Conservation (phyloP, 1,140 invertebrate species). For the Trichonephila inaurata region DNA sequence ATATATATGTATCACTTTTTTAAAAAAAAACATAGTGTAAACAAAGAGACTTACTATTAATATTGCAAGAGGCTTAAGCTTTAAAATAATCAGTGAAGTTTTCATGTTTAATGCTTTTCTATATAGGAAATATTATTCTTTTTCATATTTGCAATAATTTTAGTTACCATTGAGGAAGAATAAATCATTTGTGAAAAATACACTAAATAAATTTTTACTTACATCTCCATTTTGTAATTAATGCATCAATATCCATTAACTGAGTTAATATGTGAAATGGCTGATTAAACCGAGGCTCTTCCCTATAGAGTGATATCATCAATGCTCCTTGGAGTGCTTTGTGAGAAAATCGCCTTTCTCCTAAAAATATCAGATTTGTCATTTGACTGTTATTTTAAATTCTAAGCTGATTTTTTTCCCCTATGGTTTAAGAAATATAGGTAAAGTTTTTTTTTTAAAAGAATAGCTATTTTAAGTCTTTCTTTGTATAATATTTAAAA, state of each 20-base stretch:
- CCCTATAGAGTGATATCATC: slow-evolving; percentile 98
- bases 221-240: slow-evolving; percentile 99
- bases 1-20: no score
- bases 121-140: no score
- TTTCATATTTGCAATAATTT: neutral
- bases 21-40: no score
- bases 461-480: no score
- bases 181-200: neutral
- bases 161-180: neutral
- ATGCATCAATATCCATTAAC: slow-evolving; percentile 98
- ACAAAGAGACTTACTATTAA: no score
- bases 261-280: slow-evolving; percentile 96
- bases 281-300: slow-evolving; percentile 97
- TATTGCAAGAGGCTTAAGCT: no score
- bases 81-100: no score
- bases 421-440: neutral
- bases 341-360: slow-evolving; percentile 94
- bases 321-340: slow-evolving; percentile 96
- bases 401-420: neutral
- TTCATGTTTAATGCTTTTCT: no score
- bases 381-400: neutral
- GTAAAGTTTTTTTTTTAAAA: no score
- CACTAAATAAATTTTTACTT: slow-evolving; percentile 81
- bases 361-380: slow-evolving; percentile 78
- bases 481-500: no score